Evolutionary conservation across 2,113 vertebrate species (phyloP), one percentile per base, ranked within the genome.

Genomic region (Planiliza haematocheilus): DNA sequence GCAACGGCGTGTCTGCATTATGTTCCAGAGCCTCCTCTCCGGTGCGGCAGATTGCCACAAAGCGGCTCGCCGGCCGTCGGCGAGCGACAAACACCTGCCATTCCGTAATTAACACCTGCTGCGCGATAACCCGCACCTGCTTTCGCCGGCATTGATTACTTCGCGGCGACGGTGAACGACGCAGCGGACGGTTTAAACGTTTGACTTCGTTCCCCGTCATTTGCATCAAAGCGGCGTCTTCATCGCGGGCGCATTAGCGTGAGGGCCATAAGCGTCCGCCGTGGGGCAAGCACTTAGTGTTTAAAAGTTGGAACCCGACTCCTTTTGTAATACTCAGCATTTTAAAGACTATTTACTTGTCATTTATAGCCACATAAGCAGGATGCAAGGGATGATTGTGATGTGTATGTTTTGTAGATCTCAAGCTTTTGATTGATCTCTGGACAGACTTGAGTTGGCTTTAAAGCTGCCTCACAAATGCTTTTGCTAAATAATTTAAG

Each of bases 81-180:
- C 3, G 38, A 72, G 71, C 45, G 53, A 18, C 81, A 63, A 82
- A 77, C 79, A 88, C 77, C 86, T 87, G 85, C 82, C 57, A 42
- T 57, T 65, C 49, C 14, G 34, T 80, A 74, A 81, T 84, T 73
- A 84, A 85, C 79, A 85, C 81, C 85, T 81, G 83, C 72, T 69
- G 74, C 45, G 81, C 36, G 65, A 79, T 74, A 78, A 80, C 66
- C 43, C 66, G 70, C 91, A 77, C 74, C 84, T 82, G 84, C 74
- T 77, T 70, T 73, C 37, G 52, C 43, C 30, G 38, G 49, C 74
- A 42, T 66, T 65, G 80, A 79, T 84, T 81, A 77, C 74, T 66
- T 66, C 12, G 20, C 7, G 14, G 53, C 64, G 80, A 56, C 76
- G 77, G 14, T 60, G 53, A 24, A 49, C 52, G 53, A 70, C 51